A percentile compares a stretch with the other conserved stretches of the same genome.
These are phyloP conservation scores for Xerus rutilus DNA, from an alignment of 2,797 vertebrate species.

Conservation along the genomic window DNA sequence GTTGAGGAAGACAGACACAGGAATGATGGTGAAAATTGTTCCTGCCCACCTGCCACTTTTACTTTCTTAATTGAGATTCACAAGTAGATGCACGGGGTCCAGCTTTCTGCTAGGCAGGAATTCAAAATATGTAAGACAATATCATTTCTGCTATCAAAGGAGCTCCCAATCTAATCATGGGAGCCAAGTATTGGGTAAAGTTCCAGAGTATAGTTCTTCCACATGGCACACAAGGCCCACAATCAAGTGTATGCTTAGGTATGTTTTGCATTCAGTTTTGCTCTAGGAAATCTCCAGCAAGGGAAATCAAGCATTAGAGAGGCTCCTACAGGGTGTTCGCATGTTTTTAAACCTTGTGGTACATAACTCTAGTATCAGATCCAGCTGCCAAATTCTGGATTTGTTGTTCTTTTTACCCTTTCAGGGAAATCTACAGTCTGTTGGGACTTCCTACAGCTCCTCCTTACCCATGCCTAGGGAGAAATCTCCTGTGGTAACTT, in stretches of 20 bases:
- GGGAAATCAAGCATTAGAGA: not conserved
- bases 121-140: not conserved
- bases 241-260: not conserved
- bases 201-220: not conserved
- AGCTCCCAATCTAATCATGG: not conserved
- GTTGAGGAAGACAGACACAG: not conserved
- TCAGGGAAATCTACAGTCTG: conserved; percentile 49
- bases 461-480: conserved; percentile 55
- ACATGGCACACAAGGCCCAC: not conserved
- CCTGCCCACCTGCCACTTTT: not conserved
- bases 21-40: not conserved
- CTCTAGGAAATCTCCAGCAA: not conserved
- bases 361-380: not conserved
- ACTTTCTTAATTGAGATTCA: conserved; percentile 52
- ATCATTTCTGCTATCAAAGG: not conserved
- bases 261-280: not conserved
- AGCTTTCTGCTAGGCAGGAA: not conserved
- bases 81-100: conserved; percentile 8
- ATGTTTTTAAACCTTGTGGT: not conserved
- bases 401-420: conserved; percentile 31
- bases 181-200: not conserved
- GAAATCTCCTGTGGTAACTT: conserved; percentile 65
- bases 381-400: not conserved
- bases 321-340: not conserved
- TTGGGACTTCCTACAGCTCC: conserved; percentile 57